A percentile compares a stretch with the other conserved stretches of the same genome.
phyloP scores from a whole-genome alignment of 2,113 vertebrate genomes.

The Oxyruncus cristatus region DNA sequence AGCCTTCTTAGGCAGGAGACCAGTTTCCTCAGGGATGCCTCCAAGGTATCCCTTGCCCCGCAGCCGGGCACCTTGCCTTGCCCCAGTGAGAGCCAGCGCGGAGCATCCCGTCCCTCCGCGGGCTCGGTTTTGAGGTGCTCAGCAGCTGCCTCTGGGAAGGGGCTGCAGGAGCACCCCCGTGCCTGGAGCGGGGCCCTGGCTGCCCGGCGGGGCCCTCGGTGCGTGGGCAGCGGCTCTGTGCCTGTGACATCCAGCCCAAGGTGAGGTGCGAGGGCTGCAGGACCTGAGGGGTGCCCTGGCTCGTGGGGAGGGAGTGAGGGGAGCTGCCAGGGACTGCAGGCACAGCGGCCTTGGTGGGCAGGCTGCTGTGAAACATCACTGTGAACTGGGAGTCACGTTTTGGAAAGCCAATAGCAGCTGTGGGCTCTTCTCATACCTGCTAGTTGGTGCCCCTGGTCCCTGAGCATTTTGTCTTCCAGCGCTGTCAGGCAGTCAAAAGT shows the following conservation, averaged over 20 bases:
- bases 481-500: neutral
- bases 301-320: accelerated
- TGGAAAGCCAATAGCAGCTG: neutral
- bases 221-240: constrained; percentile 13
- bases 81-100: neutral
- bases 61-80: neutral
- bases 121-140: neutral
- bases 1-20: neutral
- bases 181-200: neutral
- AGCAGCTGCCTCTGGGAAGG: neutral
- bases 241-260: constrained; percentile 43
- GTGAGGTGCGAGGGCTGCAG: neutral
- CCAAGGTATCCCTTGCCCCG: neutral
- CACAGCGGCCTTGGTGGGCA: neutral
- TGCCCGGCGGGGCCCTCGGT: neutral
- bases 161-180: neutral
- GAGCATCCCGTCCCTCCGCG: neutral
- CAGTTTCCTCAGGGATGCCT: neutral
- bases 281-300: neutral
- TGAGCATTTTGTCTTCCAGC: neutral
- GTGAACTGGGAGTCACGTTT: neutral
- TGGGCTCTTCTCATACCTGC: accelerated
- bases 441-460: neutral
- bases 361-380: neutral
- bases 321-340: neutral